Evolutionary conservation across 2,888 invertebrate species (phyloP), one percentile per base, ranked within the genome.

Genomic region (Phlogophora meticulosa): DNA sequence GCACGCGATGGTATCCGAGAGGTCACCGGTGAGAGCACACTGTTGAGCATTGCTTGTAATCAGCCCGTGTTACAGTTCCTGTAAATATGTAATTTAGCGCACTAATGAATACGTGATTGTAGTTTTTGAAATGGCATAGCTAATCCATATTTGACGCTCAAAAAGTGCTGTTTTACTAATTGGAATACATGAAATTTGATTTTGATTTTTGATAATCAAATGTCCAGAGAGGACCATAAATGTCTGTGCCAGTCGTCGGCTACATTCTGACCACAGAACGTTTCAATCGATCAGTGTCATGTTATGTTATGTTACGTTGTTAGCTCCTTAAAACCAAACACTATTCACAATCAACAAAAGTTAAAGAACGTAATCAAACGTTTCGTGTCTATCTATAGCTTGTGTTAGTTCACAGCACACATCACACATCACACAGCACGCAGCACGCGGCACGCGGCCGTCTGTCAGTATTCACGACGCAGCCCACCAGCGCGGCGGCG

Each of bases 401-500:
- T n/a, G n/a, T 34, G 69, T 73, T 72, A 73, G 64, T 38, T 40
- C 17, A 43, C 52, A 36, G 17, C 55, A 63, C 48, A 28, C 64
- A 24, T n/a, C n/a, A n/a, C n/a, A n/a, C n/a, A n/a, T n/a, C n/a
- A n/a, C n/a, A n/a, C n/a, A n/a, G n/a, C n/a, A n/a, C n/a, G n/a
- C n/a, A n/a, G n/a, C n/a, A n/a, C n/a, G n/a, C n/a, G n/a, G n/a
- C n/a, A n/a, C n/a, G n/a, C n/a, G n/a, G 28, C 48, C 63, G 36
- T 10, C 42, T n/a, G 77, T 73, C 77, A 77, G 73, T 72, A 57
- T 22, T 7, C 32, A 40, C 24, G 7, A 22, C 38, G 20, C 17
- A 42, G 28, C 28, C n/a, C n/a, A n/a, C n/a, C 42, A 42, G 28
- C 22, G 5, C 22, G 42, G 2, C 36, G 24, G 46, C 9, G 11